Evolutionary conservation across 2,113 vertebrate genomes (phyloP).

Genomic region (Platichthys flesus): DNA sequence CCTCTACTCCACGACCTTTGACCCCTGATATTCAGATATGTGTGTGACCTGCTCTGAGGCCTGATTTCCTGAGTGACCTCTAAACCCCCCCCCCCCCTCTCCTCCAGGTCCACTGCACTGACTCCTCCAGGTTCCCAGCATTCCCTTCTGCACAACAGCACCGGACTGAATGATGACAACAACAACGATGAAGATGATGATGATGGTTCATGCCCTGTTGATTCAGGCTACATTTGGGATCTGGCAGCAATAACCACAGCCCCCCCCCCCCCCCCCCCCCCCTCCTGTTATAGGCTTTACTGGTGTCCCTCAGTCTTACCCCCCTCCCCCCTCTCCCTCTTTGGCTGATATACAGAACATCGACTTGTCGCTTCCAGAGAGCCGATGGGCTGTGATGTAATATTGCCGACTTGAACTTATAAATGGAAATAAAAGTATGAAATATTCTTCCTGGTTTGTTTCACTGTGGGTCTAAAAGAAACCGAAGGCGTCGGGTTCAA

Average conservation of each 20-base stretch:
- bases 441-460: slow-evolving; percentile 15
- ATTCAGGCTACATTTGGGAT: slow-evolving; percentile 64
- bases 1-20: too few species aligned
- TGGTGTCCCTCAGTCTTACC: slow-evolving; percentile 59
- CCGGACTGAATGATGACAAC: slow-evolving; percentile 69
- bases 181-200: slow-evolving; percentile 7
- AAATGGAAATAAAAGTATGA: slow-evolving; percentile 80
- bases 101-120: slow-evolving; percentile 80
- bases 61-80: background rate
- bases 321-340: slow-evolving; percentile 37
- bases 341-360: slow-evolving; percentile 52
- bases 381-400: slow-evolving; percentile 70
- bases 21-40: too few species aligned
- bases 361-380: slow-evolving; percentile 65
- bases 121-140: slow-evolving; percentile 82
- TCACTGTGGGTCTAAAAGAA: too few species aligned
- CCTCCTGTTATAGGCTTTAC: slow-evolving; percentile 53
- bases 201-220: slow-evolving; percentile 38
- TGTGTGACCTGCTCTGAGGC: too few species aligned
- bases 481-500: too few species aligned
- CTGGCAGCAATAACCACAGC: slow-evolving; percentile 71
- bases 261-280: too few species aligned
- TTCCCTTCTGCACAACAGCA: slow-evolving; percentile 81
- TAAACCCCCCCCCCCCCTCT: background rate
- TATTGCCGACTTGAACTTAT: slow-evolving; percentile 74